phyloP scores from a whole-genome alignment of 2,113 vertebrate genomes.

The Nerophis lumbriciformis region DNA sequence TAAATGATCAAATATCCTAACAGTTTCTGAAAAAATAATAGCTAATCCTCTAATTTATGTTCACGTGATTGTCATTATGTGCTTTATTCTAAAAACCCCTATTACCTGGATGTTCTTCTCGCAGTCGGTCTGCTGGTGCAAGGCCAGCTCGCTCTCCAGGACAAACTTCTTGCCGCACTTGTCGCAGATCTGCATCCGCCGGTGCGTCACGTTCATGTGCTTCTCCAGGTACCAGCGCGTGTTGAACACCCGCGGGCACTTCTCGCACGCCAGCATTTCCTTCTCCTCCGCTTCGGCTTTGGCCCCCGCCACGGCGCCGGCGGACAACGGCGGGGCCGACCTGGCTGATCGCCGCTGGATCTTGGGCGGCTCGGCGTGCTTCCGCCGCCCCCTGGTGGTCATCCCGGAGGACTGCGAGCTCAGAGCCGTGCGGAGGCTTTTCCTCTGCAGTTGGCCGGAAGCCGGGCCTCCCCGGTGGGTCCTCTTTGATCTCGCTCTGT shows the following conservation, averaged over 20 bases:
- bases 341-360: slow-evolving; percentile 77
- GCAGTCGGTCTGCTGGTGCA: slow-evolving; percentile 99
- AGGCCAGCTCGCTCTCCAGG: slow-evolving; percentile 95
- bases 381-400: slow-evolving; percentile 82
- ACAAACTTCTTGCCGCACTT: slow-evolving; percentile 99
- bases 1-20: no score
- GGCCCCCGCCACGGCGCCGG: slow-evolving; percentile 37
- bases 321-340: slow-evolving; percentile 39
- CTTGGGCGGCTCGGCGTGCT: slow-evolving; percentile 76
- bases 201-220: slow-evolving; percentile 98
- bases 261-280: slow-evolving; percentile 94
- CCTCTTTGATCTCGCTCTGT: slow-evolving; percentile 79
- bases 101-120: slow-evolving; percentile 99
- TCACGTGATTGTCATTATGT: background rate
- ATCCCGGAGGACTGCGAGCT: slow-evolving; percentile 71
- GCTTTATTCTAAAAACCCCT: background rate
- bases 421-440: slow-evolving; percentile 68
- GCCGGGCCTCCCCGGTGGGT: slow-evolving; percentile 16
- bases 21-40: no score
- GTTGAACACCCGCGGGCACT: slow-evolving; percentile 97
- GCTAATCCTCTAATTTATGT: background rate
- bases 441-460: slow-evolving; percentile 61
- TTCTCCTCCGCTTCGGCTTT: slow-evolving; percentile 83
- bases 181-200: slow-evolving; percentile 99
- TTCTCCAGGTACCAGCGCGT: slow-evolving; percentile 99